Evolutionary conservation across 1,140 invertebrate genomes (phyloP).

Genomic region (Rhyzopertha dominica): DNA sequence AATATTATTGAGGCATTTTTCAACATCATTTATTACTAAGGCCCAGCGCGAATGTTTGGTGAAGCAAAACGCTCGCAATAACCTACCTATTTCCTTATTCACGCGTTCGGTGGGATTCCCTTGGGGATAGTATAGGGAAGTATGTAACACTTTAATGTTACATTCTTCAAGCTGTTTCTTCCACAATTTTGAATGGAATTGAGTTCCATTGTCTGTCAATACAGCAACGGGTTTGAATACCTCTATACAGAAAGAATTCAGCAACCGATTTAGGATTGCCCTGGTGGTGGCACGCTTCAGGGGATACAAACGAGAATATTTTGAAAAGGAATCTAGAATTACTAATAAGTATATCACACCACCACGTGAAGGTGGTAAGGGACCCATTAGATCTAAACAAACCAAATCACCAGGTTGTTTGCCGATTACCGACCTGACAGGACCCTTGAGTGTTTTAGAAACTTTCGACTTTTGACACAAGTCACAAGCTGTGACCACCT

Average conservation of each 20-base stretch:
- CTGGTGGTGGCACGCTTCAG: constrained; percentile 6
- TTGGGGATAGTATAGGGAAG: constrained; percentile 10
- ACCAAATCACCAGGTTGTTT: constrained; percentile 8
- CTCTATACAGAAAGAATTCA: constrained; percentile 1
- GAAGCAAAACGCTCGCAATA: constrained; percentile 9
- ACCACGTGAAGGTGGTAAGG: constrained; percentile 3
- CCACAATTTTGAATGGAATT: constrained; percentile 7
- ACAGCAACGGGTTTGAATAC: constrained; percentile 5
- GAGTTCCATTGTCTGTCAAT: constrained; percentile 9
- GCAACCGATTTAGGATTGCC: neutral
- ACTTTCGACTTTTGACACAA: constrained; percentile 12
- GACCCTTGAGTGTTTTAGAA: neutral
- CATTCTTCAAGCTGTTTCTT: neutral
- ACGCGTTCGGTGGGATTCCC: constrained; percentile 8
- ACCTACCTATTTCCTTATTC: constrained; percentile 10
- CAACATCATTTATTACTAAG: neutral
- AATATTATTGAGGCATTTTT: constrained; percentile 5
- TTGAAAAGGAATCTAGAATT: constrained; percentile 3
- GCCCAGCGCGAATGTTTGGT: constrained; percentile 12
- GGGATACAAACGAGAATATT: constrained; percentile 8
- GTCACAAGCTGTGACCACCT: constrained; percentile 10
- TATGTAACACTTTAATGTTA: constrained; percentile 1
- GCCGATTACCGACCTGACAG: neutral
- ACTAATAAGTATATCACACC: neutral
- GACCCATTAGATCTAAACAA: constrained; percentile 1